Base-by-base conservation (phyloP, 2,113 vertebrate genomes). In the Pedionomus torquatus region DNA sequence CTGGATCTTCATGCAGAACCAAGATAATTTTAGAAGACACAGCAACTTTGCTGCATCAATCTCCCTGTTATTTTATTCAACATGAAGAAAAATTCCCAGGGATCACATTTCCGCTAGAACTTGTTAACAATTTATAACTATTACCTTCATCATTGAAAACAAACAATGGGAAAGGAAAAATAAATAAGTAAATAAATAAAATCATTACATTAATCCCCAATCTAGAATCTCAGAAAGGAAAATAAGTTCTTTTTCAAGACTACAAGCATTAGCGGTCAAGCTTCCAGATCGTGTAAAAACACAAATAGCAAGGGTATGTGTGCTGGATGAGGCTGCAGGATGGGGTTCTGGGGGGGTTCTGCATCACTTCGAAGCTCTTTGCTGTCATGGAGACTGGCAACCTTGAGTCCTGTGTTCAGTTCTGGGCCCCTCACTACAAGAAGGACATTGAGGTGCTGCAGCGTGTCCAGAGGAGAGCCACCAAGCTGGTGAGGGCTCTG, bases 111-210 rank as follows among this genome's bases (percentile, higher is more conserved):
- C 79, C 26, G 96, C 91, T 48, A 85, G 79, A 97, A 93, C 92
- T 94, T 95, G 96, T 97, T 96, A 96, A 89, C 91, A 78, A 94
- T 97, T 97, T 95, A 97, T 63, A 97, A 87, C 89, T 90, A 94
- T 95, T 92, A 81, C 79, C 89, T 95, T 96, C 80, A 95, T 95
- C 84, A 68, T 89, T 87, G 72, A 83, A 95, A 94, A 93, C 57
- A 96, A 96, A 94, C 89, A 91, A 75, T 70, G 60, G 64, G 48
- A 72, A 89, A 83, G 81, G 20, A 10, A 75, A 68, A 57, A 15
- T 74, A 58, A n/a, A 26, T 13, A 66, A 54, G 10, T 65, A 68
- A 51, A 15, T 69, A 58, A n/a, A 26, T 13, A 54, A 64, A 65
- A 85, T 95, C 55, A 80, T 96, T 95, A 89, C 77, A 97, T 94